Base-by-base conservation (phyloP, 2,113 vertebrate genomes). In the Myodes glareolus region DNA sequence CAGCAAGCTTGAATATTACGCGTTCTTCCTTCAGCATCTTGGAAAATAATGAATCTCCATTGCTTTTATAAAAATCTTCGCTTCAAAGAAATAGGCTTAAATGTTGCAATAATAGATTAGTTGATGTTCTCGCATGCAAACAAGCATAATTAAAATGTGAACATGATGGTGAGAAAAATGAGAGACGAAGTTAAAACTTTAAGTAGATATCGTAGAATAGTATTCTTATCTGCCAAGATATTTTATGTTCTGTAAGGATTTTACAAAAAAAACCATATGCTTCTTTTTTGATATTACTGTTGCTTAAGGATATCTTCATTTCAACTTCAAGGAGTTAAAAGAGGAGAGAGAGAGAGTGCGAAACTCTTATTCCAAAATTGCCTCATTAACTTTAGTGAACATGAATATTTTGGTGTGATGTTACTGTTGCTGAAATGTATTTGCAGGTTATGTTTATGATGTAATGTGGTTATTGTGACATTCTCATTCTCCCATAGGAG, bases 1-100 rank as follows among this genome's bases (percentile, higher is more conserved):
- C 98, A 99, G 97, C 98, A 99, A 97, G 98, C 96, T 0, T 99
- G 98, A 99, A 97, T 29, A 39, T 95, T 96, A 97, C 88, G 81
- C 61, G 89, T 73, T 93, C 96, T 97, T 95, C 97, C 97, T 98
- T 98, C 98, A 97, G 70, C 47, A 67, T 98, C 97, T 92, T 97
- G 93, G 97, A 98, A 98, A 98, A 97, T 96, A 97, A 68, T 27
- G 65, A 99, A 95, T 97, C 95, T 98, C 96, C 97, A 96, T 97
- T 97, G 97, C 98, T 98, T 98, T 98, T 98, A 95, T 98, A 98
- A 87, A 98, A 93, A 97, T 98, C 93, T 97, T 97, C 82, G 97
- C 98, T 99, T 98, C 93, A 95, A 97, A 97, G 93, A 98, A 27
- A 91, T 97, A 95, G 93, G 94, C 96, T 96, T 98, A 97, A 47